Percentiles rank a stretch among this genome's conserved stretches.
phyloP scores from a whole-genome alignment of 2,113 vertebrate species.

The Calidris pygmaea region DNA sequence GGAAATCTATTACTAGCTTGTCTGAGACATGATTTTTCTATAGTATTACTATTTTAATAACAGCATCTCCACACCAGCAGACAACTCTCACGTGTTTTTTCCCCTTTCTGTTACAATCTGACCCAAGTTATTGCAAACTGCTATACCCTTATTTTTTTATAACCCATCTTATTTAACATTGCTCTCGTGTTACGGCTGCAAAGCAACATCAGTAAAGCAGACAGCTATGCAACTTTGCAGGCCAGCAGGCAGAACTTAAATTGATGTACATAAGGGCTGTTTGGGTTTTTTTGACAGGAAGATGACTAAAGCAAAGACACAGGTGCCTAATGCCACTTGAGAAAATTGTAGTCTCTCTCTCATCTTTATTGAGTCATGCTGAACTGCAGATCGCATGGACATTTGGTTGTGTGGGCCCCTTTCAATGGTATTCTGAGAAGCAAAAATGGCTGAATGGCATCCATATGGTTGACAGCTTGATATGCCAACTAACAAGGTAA shows the following conservation, averaged over 20 bases:
- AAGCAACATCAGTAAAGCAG: neutral
- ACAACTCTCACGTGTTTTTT: neutral
- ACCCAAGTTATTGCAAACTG: neutral
- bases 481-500: constrained; percentile 54
- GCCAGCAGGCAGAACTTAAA: neutral
- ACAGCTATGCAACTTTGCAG: neutral
- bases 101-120: neutral
- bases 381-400: constrained; percentile 53
- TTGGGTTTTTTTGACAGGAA: neutral
- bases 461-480: constrained; percentile 74
- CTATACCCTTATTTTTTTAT: neutral
- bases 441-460: constrained; percentile 67
- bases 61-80: neutral
- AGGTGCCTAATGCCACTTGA: neutral
- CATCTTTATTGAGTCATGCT: constrained; percentile 4
- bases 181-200: neutral
- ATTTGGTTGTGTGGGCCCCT: constrained; percentile 69
- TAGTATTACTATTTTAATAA: neutral
- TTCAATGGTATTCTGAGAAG: constrained; percentile 39
- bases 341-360: constrained; percentile 30
- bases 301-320: neutral
- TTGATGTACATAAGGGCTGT: neutral
- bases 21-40: neutral
- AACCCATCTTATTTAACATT: neutral
- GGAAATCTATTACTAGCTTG: neutral